Percentiles rank a stretch among this genome's conserved stretches.
Evolutionary conservation across 2,888 invertebrate genomes (phyloP).

Genomic region (Ptychoptera contaminata): DNA sequence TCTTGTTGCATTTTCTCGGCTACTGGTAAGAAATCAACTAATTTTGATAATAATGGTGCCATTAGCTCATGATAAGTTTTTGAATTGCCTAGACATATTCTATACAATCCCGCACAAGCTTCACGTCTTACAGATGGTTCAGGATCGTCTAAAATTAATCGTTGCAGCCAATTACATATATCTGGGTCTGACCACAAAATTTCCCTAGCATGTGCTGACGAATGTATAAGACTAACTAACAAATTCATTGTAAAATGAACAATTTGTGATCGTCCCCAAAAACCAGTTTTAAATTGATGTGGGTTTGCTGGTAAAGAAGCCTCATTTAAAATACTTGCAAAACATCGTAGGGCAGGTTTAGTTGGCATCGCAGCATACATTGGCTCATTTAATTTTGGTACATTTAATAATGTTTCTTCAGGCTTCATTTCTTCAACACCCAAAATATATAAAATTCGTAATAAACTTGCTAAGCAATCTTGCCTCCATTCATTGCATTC

Average conservation of each 20-base stretch:
- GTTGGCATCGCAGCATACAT: slow-evolving; percentile 73
- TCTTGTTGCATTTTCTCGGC: slow-evolving; percentile 73
- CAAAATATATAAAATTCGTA: slow-evolving; percentile 74
- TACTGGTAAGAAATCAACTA: slow-evolving; percentile 64
- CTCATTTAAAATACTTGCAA: slow-evolving; percentile 77
- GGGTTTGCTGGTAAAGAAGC: slow-evolving; percentile 66
- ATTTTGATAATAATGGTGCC: slow-evolving; percentile 64
- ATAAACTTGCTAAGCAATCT: slow-evolving; percentile 75
- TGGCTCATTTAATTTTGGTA: slow-evolving; percentile 34
- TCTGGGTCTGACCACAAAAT: slow-evolving; percentile 58
- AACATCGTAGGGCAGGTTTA: slow-evolving; percentile 62
- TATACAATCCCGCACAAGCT: slow-evolving; percentile 83
- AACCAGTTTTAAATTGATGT: slow-evolving; percentile 78
- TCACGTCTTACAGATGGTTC: slow-evolving; percentile 84
- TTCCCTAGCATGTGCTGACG: slow-evolving; percentile 61
- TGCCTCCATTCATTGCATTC: slow-evolving; percentile 69
- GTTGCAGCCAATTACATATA: slow-evolving; percentile 66
- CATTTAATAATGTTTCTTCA: slow-evolving; percentile 40
- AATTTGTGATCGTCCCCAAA: slow-evolving; percentile 84
- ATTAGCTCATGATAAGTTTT: slow-evolving; percentile 42
- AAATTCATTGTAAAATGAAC: slow-evolving; percentile 86
- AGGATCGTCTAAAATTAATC: slow-evolving; percentile 79
- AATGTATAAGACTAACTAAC: slow-evolving; percentile 85
- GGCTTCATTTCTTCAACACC: slow-evolving; percentile 45
- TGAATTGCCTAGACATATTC: slow-evolving; percentile 57